Evolutionary conservation across 2,888 invertebrate genomes (phyloP).

Genomic region (Coecobrya sp.): DNA sequence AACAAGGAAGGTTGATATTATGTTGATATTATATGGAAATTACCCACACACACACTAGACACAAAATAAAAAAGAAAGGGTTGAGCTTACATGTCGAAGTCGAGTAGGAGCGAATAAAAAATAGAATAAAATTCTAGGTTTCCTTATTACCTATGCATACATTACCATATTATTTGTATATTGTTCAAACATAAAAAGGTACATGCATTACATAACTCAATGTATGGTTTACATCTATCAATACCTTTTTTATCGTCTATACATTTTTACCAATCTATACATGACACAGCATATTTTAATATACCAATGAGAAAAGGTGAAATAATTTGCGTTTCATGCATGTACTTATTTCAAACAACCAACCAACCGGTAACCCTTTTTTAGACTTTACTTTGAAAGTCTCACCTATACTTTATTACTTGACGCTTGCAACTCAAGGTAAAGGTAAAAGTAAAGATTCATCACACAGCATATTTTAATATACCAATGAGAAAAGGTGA

Average conservation of each 20-base stretch:
- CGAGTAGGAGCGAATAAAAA: conserved; percentile 60
- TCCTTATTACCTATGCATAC: conserved; percentile 54
- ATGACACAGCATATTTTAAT: conserved; percentile 20
- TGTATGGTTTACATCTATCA: neutral
- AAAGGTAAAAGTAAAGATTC: too few species aligned
- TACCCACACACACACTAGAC: conserved; percentile 56
- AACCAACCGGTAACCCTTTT: conserved; percentile 42
- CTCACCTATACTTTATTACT: too few species aligned
- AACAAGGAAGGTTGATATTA: conserved; percentile 38
- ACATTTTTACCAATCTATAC: neutral
- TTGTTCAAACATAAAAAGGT: neutral
- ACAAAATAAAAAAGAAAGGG: conserved; percentile 68
- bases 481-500: neutral
- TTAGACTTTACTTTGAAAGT: too few species aligned
- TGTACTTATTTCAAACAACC: conserved; percentile 9
- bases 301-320: neutral
- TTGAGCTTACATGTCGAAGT: conserved; percentile 69
- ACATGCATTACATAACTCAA: neutral
- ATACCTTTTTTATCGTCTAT: neutral
- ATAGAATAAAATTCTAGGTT: conserved; percentile 22
- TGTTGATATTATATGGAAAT: conserved; percentile 73
- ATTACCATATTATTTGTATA: conserved; percentile 53
- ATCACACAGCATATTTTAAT: conserved; percentile 15
- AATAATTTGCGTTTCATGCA: conserved; percentile 31
- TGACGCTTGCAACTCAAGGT: too few species aligned